Conservation (phyloP, 2,797 vertebrate genomes). For the Etheostoma perlongum region DNA sequence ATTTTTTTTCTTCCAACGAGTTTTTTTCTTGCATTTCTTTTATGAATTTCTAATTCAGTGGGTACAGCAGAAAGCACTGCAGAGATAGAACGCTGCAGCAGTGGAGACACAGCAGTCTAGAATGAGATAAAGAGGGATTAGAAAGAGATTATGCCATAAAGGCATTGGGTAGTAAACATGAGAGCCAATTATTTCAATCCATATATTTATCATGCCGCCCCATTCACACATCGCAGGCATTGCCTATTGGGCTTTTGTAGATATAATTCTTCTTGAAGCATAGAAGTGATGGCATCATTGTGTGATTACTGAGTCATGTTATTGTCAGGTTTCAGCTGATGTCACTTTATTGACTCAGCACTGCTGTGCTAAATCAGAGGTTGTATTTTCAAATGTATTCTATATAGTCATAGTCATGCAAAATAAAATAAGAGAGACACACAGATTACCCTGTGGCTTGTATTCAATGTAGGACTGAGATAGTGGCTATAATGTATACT, state of each 20-base stretch:
- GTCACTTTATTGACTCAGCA: slow-evolving; percentile 49
- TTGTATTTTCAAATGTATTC: slow-evolving; percentile 48
- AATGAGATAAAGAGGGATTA: slow-evolving; percentile 71
- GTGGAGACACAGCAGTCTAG: slow-evolving; percentile 43
- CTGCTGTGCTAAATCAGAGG: slow-evolving; percentile 25
- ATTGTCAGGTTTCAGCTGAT: slow-evolving; percentile 42
- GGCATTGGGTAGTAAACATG: slow-evolving; percentile 43
- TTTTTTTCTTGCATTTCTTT: too few species aligned
- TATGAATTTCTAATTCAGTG: slow-evolving; percentile 48
- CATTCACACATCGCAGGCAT: slow-evolving; percentile 43
- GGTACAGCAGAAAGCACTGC: slow-evolving; percentile 37
- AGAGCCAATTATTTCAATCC: slow-evolving; percentile 60
- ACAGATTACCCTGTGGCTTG: neutral
- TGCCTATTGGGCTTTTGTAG: slow-evolving; percentile 32
- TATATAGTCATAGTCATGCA: slow-evolving; percentile 17
- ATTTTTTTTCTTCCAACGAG: neutral
- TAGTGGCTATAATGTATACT: neutral
- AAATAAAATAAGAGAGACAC: slow-evolving; percentile 13
- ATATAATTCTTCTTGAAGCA: slow-evolving; percentile 36
- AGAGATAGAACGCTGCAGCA: slow-evolving; percentile 37
- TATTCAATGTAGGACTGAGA: neutral
- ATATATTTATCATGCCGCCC: slow-evolving; percentile 44
- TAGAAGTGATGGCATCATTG: slow-evolving; percentile 32
- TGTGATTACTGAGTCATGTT: slow-evolving; percentile 49
- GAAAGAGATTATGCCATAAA: slow-evolving; percentile 71